phyloP scores from a whole-genome alignment of 2,888 invertebrate genomes.

The Sisyra terminalis region DNA sequence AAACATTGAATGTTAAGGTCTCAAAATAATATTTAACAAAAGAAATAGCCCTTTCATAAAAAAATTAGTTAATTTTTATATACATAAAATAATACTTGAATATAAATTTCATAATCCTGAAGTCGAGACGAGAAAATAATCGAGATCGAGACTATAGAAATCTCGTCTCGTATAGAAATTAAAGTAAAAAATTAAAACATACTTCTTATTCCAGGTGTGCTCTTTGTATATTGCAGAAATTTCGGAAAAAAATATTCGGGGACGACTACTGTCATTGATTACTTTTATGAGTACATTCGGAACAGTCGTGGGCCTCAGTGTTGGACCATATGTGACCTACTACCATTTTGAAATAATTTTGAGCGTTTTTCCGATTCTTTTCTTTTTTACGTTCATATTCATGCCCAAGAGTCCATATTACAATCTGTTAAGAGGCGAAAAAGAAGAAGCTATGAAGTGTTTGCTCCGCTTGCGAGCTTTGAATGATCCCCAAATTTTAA shows the following conservation, averaged over 20 bases:
- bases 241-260: conserved; percentile 22
- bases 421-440: conserved; percentile 33
- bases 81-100: no score
- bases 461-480: conserved; percentile 30
- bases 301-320: conserved; percentile 22
- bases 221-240: conserved; percentile 26
- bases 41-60: no score
- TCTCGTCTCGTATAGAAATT: no score
- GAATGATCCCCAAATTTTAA: conserved; percentile 24
- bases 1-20: no score
- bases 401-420: conserved; percentile 46
- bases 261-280: conserved; percentile 21
- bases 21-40: no score
- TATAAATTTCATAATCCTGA: no score
- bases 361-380: conserved; percentile 29
- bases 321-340: conserved; percentile 18
- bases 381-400: conserved; percentile 32
- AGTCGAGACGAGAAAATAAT: no score
- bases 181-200: no score
- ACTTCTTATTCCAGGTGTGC: conserved; percentile 11
- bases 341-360: conserved; percentile 27
- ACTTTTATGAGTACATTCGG: conserved; percentile 25
- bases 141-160: no score
- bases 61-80: no score
- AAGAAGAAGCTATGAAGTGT: conserved; percentile 29